Percentiles rank a stretch among this genome's conserved stretches.
phyloP scores from a whole-genome alignment of 2,797 vertebrate genomes.

The Atherinosoma microstoma region DNA sequence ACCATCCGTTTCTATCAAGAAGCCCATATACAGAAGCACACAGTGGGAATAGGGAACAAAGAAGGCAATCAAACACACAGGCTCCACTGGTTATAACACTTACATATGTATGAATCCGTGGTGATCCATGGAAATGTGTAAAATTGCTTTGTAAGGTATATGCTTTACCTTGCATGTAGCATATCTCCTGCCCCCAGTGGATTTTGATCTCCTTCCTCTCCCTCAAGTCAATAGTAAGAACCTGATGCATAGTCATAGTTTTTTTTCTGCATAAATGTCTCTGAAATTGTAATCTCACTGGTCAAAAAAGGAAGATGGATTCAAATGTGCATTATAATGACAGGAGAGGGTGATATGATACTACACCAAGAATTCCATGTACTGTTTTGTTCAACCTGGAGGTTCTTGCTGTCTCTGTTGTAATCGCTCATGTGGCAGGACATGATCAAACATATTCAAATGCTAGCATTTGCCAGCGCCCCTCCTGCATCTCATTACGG shows the following conservation, averaged over 20 bases:
- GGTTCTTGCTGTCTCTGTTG: slow-evolving; percentile 33
- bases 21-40: neutral
- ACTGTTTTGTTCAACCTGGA: slow-evolving; percentile 42
- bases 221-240: slow-evolving; percentile 41
- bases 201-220: neutral
- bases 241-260: slow-evolving; percentile 19
- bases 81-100: slow-evolving; percentile 11
- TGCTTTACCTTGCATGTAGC: slow-evolving; percentile 14
- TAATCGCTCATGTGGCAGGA: slow-evolving; percentile 41
- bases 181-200: slow-evolving; percentile 4
- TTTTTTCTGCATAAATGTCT: slow-evolving; percentile 41
- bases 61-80: slow-evolving; percentile 20
- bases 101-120: slow-evolving; percentile 14
- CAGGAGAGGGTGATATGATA: slow-evolving; percentile 6
- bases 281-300: slow-evolving; percentile 39
- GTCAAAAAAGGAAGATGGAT: slow-evolving; percentile 14
- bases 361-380: slow-evolving; percentile 5
- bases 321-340: slow-evolving; percentile 24
- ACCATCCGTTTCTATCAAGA: neutral
- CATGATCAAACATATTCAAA: slow-evolving; percentile 73
- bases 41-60: slow-evolving; percentile 31
- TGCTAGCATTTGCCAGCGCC: slow-evolving; percentile 25
- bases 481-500: slow-evolving; percentile 63
- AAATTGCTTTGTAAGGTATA: slow-evolving; percentile 41
- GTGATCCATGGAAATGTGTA: slow-evolving; percentile 21